Conservation (phyloP, 2,888 invertebrate species). For the Baccha elongata region DNA sequence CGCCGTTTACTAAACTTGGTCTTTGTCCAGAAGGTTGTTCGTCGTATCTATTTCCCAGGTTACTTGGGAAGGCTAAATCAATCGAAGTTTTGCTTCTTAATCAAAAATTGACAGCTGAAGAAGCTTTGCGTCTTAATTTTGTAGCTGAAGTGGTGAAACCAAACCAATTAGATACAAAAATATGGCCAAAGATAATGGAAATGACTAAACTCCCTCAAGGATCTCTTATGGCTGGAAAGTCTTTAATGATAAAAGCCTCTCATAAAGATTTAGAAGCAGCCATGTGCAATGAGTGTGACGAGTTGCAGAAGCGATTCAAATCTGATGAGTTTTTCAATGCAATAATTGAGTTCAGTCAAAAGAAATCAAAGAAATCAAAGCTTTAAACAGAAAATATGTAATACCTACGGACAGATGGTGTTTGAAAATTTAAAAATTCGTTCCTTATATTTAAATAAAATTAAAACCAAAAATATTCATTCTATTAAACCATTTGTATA, state of each 20-base stretch:
- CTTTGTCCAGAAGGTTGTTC: conserved; percentile 95
- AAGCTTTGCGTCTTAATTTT: conserved; percentile 90
- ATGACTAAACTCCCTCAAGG: conserved; percentile 83
- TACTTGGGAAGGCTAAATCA: conserved; percentile 92
- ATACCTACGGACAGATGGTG: too few relatives aligned
- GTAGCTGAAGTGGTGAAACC: conserved; percentile 90
- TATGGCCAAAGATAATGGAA: conserved; percentile 85
- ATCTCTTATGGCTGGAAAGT: conserved; percentile 88
- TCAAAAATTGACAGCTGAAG: conserved; percentile 89
- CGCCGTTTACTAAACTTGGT: conserved; percentile 94
- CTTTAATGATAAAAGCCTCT: conserved; percentile 85
- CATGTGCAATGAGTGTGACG: conserved; percentile 87
- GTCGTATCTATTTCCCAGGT: conserved; percentile 90
- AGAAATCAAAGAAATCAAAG: conserved; percentile 56
- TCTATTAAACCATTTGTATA: conserved; percentile 77
- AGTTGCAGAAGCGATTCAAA: conserved; percentile 86
- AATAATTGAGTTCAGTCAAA: conserved; percentile 58
- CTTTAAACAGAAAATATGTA: conserved; percentile 16
- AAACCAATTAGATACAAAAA: conserved; percentile 84
- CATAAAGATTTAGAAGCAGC: conserved; percentile 86
- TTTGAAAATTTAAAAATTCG: too few relatives aligned
- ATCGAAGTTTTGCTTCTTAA: conserved; percentile 87
- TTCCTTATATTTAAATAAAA: neutral
- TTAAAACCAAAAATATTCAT: conserved; percentile 27
- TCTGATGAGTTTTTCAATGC: conserved; percentile 87